Evolutionary conservation across 1,140 invertebrate genomes (phyloP).

Genomic region (Eupeodes corollae): DNA sequence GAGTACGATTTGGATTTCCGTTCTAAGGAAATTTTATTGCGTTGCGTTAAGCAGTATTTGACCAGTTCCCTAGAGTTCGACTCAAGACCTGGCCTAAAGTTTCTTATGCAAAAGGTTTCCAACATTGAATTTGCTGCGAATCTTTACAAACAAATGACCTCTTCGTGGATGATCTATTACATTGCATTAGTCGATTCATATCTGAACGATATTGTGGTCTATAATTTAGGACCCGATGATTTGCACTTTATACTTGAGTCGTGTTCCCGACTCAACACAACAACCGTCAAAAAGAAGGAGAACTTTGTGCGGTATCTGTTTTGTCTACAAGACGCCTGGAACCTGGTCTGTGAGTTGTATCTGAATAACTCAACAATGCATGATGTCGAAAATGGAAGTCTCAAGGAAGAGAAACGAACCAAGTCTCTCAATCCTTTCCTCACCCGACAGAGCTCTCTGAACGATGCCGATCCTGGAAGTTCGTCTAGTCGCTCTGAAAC

Average conservation of each 20-base stretch:
- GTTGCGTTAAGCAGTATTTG: conserved; percentile 70
- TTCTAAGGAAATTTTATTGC: conserved; percentile 47
- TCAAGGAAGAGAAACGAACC: conserved; percentile 3
- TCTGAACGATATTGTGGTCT: conserved; percentile 50
- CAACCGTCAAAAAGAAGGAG: conserved; percentile 43
- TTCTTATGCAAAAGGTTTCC: conserved; percentile 85
- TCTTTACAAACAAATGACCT: conserved; percentile 83
- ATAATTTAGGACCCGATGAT: conserved; percentile 48
- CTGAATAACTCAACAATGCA: conserved; percentile 39
- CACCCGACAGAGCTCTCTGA: conserved; percentile 14
- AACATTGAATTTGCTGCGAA: conserved; percentile 80
- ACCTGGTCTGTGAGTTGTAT: conserved; percentile 44
- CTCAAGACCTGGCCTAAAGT: conserved; percentile 77
- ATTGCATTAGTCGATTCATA: conserved; percentile 74
- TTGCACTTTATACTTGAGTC: conserved; percentile 53
- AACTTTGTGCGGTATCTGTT: conserved; percentile 45
- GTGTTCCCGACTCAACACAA: conserved; percentile 39
- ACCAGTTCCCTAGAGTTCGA: conserved; percentile 75
- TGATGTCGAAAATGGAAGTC: conserved; percentile 39
- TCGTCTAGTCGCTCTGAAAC: conserved; percentile 9
- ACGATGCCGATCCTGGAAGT: conserved; percentile 15
- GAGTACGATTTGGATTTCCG: conserved; percentile 44
- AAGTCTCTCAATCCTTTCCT: background rate
- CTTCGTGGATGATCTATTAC: conserved; percentile 81
- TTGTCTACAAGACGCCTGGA: conserved; percentile 47